phyloP scores from a whole-genome alignment of 2,797 vertebrate species.

The Melanotaenia pygmaea region DNA sequence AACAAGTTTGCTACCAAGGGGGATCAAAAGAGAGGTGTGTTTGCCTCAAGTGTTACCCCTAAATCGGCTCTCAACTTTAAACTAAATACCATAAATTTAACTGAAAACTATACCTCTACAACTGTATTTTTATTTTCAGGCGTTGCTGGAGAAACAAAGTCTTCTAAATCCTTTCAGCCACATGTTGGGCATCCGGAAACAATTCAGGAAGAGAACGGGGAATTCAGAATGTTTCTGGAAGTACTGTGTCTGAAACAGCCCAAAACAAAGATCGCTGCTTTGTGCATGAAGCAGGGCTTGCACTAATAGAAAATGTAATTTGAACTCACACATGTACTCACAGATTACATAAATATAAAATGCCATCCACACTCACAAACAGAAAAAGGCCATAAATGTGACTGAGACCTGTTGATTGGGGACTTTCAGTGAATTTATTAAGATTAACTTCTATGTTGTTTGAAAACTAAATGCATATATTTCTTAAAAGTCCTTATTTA shows the following conservation, averaged over 20 bases:
- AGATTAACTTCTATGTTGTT: slow-evolving; percentile 31
- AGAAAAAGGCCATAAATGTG: slow-evolving; percentile 32
- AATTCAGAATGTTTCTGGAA: slow-evolving; percentile 86
- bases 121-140: slow-evolving; percentile 59
- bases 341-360: slow-evolving; percentile 11
- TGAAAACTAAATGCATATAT: slow-evolving; percentile 22
- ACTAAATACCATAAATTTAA: background rate
- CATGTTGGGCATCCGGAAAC: slow-evolving; percentile 74
- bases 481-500: slow-evolving; percentile 29
- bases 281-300: slow-evolving; percentile 50
- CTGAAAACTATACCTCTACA: background rate
- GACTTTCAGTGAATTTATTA: slow-evolving; percentile 39
- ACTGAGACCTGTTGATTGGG: slow-evolving; percentile 34
- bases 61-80: slow-evolving; percentile 6
- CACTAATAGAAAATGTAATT: slow-evolving; percentile 36
- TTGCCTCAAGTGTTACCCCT: background rate
- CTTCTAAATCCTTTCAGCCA: slow-evolving; percentile 73
- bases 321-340: slow-evolving; percentile 34
- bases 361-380: slow-evolving; percentile 19
- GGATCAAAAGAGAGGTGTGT: slow-evolving; percentile 77
- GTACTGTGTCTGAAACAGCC: slow-evolving; percentile 79
- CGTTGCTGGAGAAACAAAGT: slow-evolving; percentile 77
- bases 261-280: background rate
- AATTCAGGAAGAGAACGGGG: slow-evolving; percentile 80
- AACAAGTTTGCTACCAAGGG: slow-evolving; percentile 70